Evolutionary conservation across 2,797 vertebrate genomes (phyloP), one percentile per base, ranked within the genome.

Genomic region (Furcifer pardalis): DNA sequence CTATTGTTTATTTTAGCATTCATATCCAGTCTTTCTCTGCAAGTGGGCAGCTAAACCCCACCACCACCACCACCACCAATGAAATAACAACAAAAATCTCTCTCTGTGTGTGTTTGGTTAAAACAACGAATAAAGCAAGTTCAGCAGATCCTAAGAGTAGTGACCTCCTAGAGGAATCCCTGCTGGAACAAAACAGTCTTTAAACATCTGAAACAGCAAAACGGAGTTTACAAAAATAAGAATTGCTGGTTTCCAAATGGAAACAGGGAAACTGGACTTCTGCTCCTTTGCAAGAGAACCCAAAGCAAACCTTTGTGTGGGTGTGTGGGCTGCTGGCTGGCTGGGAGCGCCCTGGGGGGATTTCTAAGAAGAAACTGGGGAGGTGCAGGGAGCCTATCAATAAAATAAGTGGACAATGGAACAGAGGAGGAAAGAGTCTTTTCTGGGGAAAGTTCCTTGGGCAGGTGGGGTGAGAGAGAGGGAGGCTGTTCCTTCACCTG

Each of bases 81-180:
- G 46, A 27, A 46, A 52, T 80, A 69, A 25, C 44, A 49, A 79
- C 49, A 66, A 66, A 79, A 52, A 23, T 79, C 12, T 49, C 63
- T 23, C 6, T 37, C 21, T 8, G 46, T 13, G 2, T 37, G 13
- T n/a, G 17, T 35, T 63, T 35, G 63, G 44, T 25, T 52, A 37
- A 65, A n/a, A 52, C 44, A 78, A 78, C 59, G n/a, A 32, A 32
- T n/a, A 79, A 46, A 46, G 40, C 77, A 79, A 63, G 42, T 30
- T 78, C 59, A 78, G 76, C 59, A 44, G 42, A 78, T 63, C 76
- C 44, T 79, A 46, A 79, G 66, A 66, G 77, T 21, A 32, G 40
- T 17, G 44, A 32, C 32, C 27, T 63, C 32, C 27, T 63, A 65
- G 59, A 44, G n/a, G 46, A 42, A 44, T 15, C 59, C n/a, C 25